These are phyloP conservation scores for Amiota communis DNA, from an alignment of 2,888 invertebrate species.

Conservation along the genomic window DNA sequence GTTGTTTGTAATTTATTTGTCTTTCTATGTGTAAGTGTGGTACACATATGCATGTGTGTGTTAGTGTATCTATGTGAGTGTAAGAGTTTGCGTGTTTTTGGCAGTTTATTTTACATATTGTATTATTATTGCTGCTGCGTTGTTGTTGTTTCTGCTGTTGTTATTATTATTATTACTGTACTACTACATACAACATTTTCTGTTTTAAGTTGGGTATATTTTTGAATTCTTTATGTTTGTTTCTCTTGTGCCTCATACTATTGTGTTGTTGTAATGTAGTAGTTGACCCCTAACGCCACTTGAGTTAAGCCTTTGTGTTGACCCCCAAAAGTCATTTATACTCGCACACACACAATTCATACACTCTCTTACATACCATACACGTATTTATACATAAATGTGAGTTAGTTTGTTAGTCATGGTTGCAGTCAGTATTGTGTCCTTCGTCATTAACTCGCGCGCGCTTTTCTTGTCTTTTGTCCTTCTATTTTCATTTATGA, in stretches of 20 bases:
- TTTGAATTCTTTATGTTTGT: not conserved
- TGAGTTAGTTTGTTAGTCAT: too few species aligned
- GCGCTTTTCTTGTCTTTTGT: too few species aligned
- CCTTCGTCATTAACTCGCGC: too few species aligned
- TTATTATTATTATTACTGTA: not conserved
- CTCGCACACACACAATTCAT: too few species aligned
- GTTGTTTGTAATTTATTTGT: not conserved
- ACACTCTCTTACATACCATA: too few species aligned
- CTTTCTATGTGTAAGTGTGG: conserved; percentile 16
- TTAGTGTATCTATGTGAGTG: not conserved
- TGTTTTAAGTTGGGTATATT: not conserved
- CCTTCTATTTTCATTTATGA: too few species aligned
- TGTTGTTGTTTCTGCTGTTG: not conserved
- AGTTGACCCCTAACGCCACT: conserved; percentile 24
- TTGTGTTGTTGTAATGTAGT: conserved; percentile 6
- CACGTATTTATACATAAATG: too few species aligned
- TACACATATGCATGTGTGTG: conserved; percentile 4
- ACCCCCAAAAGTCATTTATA: conserved; percentile 19
- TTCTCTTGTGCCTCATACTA: not conserved
- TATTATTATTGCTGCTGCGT: not conserved
- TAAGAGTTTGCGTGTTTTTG: conserved; percentile 19
- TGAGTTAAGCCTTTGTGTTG: conserved; percentile 23
- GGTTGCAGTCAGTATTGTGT: too few species aligned
- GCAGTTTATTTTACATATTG: conserved; percentile 20
- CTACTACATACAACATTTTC: not conserved